Base-by-base conservation (phyloP, 2,888 invertebrate species). In the Carcina quercana region DNA sequence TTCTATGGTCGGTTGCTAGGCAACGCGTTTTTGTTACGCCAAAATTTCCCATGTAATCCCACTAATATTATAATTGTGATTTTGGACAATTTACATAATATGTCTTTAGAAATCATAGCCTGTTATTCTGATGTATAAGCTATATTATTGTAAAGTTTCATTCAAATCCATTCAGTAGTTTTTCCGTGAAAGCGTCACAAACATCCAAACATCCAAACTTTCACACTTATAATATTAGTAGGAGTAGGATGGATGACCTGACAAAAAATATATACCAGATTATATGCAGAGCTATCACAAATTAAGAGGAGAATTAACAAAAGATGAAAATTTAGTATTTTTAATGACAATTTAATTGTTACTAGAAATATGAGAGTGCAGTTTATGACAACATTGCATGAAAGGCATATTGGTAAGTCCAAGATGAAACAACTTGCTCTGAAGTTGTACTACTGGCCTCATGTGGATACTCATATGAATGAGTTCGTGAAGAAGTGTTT, bases 371-470 rank as follows among this genome's bases (percentile, higher is more conserved):
- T 42, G 6, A 38, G 44, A 36, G 2, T 34, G 15, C 7, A 5
- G 6, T 32, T 35, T 12, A 2, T 42, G 4, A 39, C 30, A 10
- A 35, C 13, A 37, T 34, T 60, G 28, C 62, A 64, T 52, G 50
- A 42, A 30, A 42, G 50, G 2, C 62, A 64, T 37, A 25, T 60
- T 13, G 62, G 59, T 10, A 21, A n/a, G 21, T 21, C 21, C 5
- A 21, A 21, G 4, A 50, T 49, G 2, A 45, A 49, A 27, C 59
- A 63, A 43, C 50, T 52, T 28, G 49, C 50, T 37, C 31, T 47
- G 15, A 37, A 42, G 20, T 13, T 55, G 3, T 55, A 55, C 35
- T 60, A 56, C 32, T 63, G 59, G 59, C 60, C 57, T 11, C 30
- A 48, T 6, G 52, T 56, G 28, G 47, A 49, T 29, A 15, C 3